Evolutionary conservation across 1,140 invertebrate genomes (phyloP).

Genomic region (Drosophila bocqueti): DNA sequence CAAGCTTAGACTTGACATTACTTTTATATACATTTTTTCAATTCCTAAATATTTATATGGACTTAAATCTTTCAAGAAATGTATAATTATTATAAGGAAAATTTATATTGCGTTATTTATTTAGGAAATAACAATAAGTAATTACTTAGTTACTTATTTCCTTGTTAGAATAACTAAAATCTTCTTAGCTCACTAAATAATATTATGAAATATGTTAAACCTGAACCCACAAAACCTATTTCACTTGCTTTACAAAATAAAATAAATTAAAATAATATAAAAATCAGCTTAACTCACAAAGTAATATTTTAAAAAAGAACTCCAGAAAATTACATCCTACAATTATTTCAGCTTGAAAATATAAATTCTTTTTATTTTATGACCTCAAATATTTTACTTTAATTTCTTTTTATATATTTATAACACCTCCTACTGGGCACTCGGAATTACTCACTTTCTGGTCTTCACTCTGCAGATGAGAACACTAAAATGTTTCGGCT

Average conservation of each 20-base stretch:
- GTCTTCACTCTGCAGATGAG: constrained; percentile 29
- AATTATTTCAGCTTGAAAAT: neutral
- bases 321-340: no score
- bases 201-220: neutral
- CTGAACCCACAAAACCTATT: no score
- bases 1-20: neutral
- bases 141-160: no score
- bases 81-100: neutral
- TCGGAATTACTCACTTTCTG: constrained; percentile 21
- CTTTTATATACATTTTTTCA: neutral
- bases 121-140: no score
- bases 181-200: neutral
- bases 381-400: no score
- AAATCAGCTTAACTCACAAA: neutral
- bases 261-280: no score
- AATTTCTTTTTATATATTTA: no score
- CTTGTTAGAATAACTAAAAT: no score
- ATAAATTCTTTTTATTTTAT: neutral
- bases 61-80: neutral
- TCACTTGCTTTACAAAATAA: no score
- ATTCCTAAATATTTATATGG: neutral
- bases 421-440: neutral
- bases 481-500: constrained; percentile 57
- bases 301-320: neutral
- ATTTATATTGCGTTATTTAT: no score